phyloP scores from a whole-genome alignment of 2,888 invertebrate genomes.

The Atethmia centrago region DNA sequence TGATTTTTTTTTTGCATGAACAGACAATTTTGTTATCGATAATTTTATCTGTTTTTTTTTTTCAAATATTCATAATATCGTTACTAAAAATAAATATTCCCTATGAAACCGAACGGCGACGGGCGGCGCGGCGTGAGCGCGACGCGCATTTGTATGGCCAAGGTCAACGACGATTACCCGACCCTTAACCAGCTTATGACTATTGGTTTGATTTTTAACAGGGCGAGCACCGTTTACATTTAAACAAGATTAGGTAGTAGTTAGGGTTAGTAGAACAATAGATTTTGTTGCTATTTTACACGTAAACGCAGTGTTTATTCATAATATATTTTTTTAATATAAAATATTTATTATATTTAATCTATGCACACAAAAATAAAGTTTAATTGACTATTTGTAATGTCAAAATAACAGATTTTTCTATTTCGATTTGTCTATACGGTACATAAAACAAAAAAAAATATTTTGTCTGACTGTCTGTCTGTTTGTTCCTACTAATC shows the following conservation, averaged over 20 bases:
- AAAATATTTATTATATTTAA: not conserved
- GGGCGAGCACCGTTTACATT: slow-evolving; percentile 65
- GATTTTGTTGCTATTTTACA: slow-evolving; percentile 18
- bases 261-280: slow-evolving; percentile 28
- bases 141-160: no score
- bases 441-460: not conserved
- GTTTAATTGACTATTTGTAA: not conserved
- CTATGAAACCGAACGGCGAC: no score
- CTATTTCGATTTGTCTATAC: no score
- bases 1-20: no score
- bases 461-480: not conserved
- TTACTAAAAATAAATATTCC: no score
- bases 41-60: no score
- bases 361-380: no score
- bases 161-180: no score
- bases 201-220: slow-evolving; percentile 76
- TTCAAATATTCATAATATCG: no score
- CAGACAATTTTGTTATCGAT: no score
- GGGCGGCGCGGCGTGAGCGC: no score
- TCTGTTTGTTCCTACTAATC: not conserved
- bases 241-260: slow-evolving; percentile 53
- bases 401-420: no score
- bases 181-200: slow-evolving; percentile 84
- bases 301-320: not conserved
- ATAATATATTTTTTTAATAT: not conserved